Evolutionary conservation across 1,140 invertebrate species (phyloP).

Genomic region (Metaphire vulgaris): DNA sequence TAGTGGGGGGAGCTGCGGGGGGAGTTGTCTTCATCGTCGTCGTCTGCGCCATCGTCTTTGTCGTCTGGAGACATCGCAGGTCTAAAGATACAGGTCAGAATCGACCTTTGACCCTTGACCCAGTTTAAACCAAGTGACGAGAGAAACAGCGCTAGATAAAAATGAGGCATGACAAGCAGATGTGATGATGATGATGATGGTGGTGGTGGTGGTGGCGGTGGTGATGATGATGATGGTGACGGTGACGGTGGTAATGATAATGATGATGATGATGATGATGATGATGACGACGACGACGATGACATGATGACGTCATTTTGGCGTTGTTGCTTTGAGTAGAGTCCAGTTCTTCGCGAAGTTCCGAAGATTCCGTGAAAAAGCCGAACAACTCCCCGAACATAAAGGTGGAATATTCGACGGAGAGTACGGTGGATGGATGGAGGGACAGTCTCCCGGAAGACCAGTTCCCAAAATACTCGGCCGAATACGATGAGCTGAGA

Average conservation of each 20-base stretch:
- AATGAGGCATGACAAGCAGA: too few relatives aligned
- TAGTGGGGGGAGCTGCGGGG: constrained; percentile 61
- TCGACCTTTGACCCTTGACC: too few relatives aligned
- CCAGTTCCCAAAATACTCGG: constrained; percentile 70
- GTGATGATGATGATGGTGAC: too few relatives aligned
- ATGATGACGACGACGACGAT: too few relatives aligned
- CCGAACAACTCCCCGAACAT: neutral
- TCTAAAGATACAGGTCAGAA: constrained; percentile 15
- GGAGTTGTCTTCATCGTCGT: constrained; percentile 62
- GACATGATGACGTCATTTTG: too few relatives aligned
- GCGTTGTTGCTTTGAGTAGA: too few relatives aligned
- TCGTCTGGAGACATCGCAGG: constrained; percentile 56
- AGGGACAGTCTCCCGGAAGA: constrained; percentile 41
- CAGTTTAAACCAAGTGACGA: too few relatives aligned
- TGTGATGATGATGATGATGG: too few relatives aligned
- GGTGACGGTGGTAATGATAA: too few relatives aligned
- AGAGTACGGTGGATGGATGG: constrained; percentile 43
- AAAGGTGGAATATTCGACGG: neutral
- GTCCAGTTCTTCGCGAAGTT: neutral
- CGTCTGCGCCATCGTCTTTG: constrained; percentile 61
- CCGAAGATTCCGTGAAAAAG: neutral
- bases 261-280: too few relatives aligned
- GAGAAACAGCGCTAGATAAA: too few relatives aligned
- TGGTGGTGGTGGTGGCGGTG: too few relatives aligned
- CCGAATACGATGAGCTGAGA: constrained; percentile 74